Conservation (phyloP, 2,113 vertebrate genomes). For the Buteo buteo region DNA sequence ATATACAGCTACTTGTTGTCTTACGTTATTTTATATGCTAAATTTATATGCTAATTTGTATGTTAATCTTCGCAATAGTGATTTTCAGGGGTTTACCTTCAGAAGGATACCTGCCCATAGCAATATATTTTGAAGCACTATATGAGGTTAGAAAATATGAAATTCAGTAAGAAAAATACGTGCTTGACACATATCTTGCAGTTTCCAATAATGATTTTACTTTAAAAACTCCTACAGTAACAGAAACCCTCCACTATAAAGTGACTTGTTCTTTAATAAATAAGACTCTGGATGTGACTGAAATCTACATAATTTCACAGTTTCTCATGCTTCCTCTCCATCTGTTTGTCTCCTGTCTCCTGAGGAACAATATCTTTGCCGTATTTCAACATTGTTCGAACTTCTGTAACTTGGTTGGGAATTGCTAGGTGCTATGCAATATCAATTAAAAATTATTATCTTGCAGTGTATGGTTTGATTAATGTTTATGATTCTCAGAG, state of each 20-base stretch:
- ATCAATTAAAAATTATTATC: conserved; percentile 9
- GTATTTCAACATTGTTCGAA: not conserved
- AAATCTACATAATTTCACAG: not conserved
- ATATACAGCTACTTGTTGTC: not conserved
- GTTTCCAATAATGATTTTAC: not conserved
- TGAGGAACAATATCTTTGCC: not conserved
- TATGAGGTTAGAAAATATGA: not conserved
- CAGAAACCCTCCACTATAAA: not conserved
- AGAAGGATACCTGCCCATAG: not conserved
- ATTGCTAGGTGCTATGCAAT: not conserved
- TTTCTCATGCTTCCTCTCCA: not conserved
- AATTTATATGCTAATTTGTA: not conserved
- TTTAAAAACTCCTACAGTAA: not conserved
- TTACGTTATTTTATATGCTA: not conserved
- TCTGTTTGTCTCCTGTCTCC: not conserved
- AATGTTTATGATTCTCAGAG: not conserved
- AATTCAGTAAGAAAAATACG: not conserved
- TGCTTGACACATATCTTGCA: not conserved
- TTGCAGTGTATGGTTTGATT: not conserved
- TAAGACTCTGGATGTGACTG: not conserved
- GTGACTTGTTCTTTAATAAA: not conserved
- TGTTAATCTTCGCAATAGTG: not conserved
- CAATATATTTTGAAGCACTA: not conserved
- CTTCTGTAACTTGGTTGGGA: not conserved
- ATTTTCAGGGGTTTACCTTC: not conserved